Percentiles rank a stretch among this genome's conserved stretches.
Evolutionary conservation across 2,888 invertebrate species (phyloP).

Genomic region (Poecilobothrus nobilitatus): DNA sequence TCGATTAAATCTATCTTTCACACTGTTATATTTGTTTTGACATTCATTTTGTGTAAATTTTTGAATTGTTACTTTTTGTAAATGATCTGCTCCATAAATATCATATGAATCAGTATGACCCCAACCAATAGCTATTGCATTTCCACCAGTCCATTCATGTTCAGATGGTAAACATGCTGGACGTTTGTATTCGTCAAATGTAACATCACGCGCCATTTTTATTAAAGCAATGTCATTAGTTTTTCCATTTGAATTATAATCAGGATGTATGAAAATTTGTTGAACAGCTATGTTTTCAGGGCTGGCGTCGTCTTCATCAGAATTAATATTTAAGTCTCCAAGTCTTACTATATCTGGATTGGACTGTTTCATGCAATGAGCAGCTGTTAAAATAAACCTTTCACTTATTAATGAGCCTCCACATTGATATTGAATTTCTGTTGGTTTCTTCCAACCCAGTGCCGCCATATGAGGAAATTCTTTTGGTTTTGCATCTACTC

Average conservation of each 20-base stretch:
- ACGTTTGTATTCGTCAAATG: constrained; percentile 39
- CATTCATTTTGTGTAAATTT: constrained; percentile 37
- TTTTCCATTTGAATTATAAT: constrained; percentile 36
- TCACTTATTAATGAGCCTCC: constrained; percentile 50
- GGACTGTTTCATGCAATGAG: constrained; percentile 44
- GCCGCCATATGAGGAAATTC: constrained; percentile 39
- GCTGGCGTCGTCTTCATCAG: constrained; percentile 31
- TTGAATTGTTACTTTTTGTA: constrained; percentile 48
- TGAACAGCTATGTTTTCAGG: constrained; percentile 34
- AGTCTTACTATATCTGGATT: constrained; percentile 31
- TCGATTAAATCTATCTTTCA: constrained; percentile 23
- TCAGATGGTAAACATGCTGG: constrained; percentile 45
- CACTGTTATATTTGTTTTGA: constrained; percentile 27
- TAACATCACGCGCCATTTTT: constrained; percentile 37
- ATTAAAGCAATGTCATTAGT: constrained; percentile 52
- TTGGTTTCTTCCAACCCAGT: constrained; percentile 23
- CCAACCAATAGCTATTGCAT: constrained; percentile 46
- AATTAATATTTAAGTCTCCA: constrained; percentile 35
- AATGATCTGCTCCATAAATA: constrained; percentile 33
- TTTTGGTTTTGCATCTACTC: constrained; percentile 30
- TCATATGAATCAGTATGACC: constrained; percentile 40
- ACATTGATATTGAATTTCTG: constrained; percentile 39
- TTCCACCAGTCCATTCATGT: constrained; percentile 22
- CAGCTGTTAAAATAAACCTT: constrained; percentile 48
- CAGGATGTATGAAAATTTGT: constrained; percentile 36